phyloP scores from a whole-genome alignment of 2,888 invertebrate species.

The Eumerus sabulonum region DNA sequence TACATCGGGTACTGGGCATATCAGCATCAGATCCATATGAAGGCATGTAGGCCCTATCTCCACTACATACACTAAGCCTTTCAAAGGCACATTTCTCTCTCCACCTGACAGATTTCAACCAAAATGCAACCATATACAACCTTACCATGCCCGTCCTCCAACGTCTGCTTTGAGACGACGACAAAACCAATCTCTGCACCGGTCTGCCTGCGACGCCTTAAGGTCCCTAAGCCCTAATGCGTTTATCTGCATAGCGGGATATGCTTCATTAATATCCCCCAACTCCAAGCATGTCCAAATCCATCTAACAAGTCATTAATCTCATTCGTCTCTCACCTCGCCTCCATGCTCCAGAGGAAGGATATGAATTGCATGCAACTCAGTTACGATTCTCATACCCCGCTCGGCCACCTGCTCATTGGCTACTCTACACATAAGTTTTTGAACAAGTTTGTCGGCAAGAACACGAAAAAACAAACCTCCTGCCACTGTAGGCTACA shows the following conservation, averaged over 20 bases:
- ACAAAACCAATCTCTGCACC: conserved; percentile 41
- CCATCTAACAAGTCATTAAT: conserved; percentile 66
- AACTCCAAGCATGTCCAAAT: conserved; percentile 52
- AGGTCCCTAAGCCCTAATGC: conserved; percentile 24
- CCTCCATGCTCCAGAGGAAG: conserved; percentile 24
- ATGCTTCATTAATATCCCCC: conserved; percentile 67
- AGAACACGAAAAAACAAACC: too few species aligned
- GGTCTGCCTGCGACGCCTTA: too few species aligned
- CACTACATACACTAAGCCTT: too few species aligned
- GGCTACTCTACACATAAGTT: background rate
- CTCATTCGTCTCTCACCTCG: conserved; percentile 52
- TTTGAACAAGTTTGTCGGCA: background rate
- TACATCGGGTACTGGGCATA: too few species aligned
- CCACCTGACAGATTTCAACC: too few species aligned
- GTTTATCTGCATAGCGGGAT: conserved; percentile 65
- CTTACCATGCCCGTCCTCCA: too few species aligned
- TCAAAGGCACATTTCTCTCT: too few species aligned
- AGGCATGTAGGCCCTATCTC: too few species aligned
- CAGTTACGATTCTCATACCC: background rate
- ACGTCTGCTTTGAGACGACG: too few species aligned
- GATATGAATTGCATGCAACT: conserved; percentile 43
- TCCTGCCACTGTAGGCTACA: background rate
- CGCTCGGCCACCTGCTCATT: conserved; percentile 19
- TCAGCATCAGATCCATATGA: too few species aligned
- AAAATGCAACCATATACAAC: too few species aligned